Base-by-base conservation (phyloP, 2,797 vertebrate species). In the Anisognathus igniventris region DNA sequence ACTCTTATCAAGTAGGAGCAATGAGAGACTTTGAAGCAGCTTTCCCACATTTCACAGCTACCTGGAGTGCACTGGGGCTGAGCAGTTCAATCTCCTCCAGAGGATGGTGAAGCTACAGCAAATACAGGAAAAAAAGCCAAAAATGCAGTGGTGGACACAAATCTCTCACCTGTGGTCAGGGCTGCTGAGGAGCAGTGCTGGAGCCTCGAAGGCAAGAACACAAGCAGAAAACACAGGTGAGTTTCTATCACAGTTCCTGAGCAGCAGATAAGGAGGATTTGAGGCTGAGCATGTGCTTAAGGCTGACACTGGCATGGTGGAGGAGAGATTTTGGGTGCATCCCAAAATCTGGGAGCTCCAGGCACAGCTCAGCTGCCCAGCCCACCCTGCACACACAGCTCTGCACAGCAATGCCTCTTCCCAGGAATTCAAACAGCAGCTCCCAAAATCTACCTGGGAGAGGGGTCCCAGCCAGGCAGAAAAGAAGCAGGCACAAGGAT, bases 191-290 rank as follows among this genome's bases (percentile, higher is more conserved):
- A 73, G 77, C 95, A 87, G 51, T 3, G 88, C 92, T 60, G 93
- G 84, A 91, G 91, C 93, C 91, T 96, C 83, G 86, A 79, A 25
- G 71, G 95, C 95, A 97, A 93, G 93, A 89, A 96, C 30, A 92
- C 90, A 96, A 96, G 95, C 92, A 95, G 80, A 96, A 93, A 93
- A 96, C 82, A 95, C 75, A 81, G 4, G 15, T 95, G 35, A 96
- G 74, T 50, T 83, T 70, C 54, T 90, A 7, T 73, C 48, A 87
- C 40, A 33, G 50, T 70, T 37, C 58, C 40, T 25, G 33, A 57
- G 70, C 72, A 67, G 74, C 58, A 66, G 15, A 28, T 5, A 44
- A 62, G 0, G n/a, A 35, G 60, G 50, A 48, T 76, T 74, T 75
- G 10, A 89, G 53, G 73, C 17, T n/a, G 35, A 88, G 75, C 71